Conservation (phyloP, 2,113 vertebrate species). For the Brienomyrus brachyistius region DNA sequence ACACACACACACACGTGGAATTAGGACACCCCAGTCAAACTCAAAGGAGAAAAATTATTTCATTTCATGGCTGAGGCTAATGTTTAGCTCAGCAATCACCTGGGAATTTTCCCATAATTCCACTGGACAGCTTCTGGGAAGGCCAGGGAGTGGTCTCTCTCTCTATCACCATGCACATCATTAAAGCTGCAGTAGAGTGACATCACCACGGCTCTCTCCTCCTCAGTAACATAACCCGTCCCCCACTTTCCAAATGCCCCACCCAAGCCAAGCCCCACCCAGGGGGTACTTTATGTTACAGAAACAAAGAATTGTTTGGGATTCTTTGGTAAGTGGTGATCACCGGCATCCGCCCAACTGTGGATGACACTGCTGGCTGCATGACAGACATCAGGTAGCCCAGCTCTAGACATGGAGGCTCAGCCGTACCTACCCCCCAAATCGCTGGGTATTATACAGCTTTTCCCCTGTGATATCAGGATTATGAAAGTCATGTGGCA, state of each 20-base stretch:
- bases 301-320: conserved; percentile 59
- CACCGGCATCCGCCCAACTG: neutral
- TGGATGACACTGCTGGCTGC: neutral
- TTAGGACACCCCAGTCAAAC: neutral
- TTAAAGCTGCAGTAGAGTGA: conserved; percentile 14
- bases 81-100: too few species aligned
- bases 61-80: neutral
- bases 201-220: conserved; percentile 33
- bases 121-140: neutral
- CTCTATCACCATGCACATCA: neutral
- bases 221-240: conserved; percentile 26
- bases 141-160: conserved; percentile 7
- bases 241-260: neutral
- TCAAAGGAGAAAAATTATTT: neutral
- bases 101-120: neutral
- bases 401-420: neutral
- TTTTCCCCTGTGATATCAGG: too few species aligned
- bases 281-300: conserved; percentile 23
- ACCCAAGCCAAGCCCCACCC: neutral
- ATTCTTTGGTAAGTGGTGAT: conserved; percentile 64
- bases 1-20: neutral
- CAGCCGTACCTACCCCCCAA: neutral
- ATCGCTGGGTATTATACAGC: neutral
- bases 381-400: neutral
- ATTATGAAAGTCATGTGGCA: neutral